A percentile compares a stretch with the other conserved stretches of the same genome.
phyloP scores from a whole-genome alignment of 2,888 invertebrate species.

The Dorcus parallelipipedus region DNA sequence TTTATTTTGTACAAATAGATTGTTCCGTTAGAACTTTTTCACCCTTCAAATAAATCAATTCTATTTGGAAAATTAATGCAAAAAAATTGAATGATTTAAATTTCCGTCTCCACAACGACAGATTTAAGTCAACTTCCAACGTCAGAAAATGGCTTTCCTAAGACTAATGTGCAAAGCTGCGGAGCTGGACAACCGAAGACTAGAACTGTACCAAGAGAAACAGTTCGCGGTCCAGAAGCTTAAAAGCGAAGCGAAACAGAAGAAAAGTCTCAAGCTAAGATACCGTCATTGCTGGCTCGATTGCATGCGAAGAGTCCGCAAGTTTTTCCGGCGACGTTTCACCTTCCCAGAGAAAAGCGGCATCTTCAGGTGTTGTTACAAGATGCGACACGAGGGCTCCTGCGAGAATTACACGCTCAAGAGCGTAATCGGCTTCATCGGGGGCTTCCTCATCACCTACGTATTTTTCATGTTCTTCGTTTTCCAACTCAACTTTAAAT shows the following conservation, averaged over 20 bases:
- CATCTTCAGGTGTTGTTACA: conserved; percentile 40
- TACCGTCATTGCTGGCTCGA: conserved; percentile 50
- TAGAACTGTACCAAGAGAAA: conserved; percentile 57
- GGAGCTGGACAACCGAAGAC: conserved; percentile 52
- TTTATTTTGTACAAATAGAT: not conserved
- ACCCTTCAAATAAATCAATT: not conserved
- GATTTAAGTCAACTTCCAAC: not conserved
- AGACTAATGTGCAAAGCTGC: conserved; percentile 56
- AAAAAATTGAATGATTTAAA: not conserved
- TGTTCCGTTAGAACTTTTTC: not conserved
- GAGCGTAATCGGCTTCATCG: conserved; percentile 62
- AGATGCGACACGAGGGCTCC: conserved; percentile 54
- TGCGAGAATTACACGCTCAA: conserved; percentile 61
- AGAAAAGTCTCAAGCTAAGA: conserved; percentile 50
- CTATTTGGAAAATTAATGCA: not conserved
- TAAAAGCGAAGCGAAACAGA: conserved; percentile 42
- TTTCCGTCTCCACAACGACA: no score
- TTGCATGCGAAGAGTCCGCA: conserved; percentile 44
- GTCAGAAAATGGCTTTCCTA: conserved; percentile 29
- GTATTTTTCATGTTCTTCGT: conserved; percentile 66
- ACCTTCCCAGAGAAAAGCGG: conserved; percentile 39
- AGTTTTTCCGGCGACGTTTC: conserved; percentile 39
- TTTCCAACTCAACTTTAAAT: conserved; percentile 60
- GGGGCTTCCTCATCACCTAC: conserved; percentile 63
- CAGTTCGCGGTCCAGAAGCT: conserved; percentile 52